Evolutionary conservation across 2,797 vertebrate genomes (phyloP).

Genomic region (Odontamblyopus lacepedii): DNA sequence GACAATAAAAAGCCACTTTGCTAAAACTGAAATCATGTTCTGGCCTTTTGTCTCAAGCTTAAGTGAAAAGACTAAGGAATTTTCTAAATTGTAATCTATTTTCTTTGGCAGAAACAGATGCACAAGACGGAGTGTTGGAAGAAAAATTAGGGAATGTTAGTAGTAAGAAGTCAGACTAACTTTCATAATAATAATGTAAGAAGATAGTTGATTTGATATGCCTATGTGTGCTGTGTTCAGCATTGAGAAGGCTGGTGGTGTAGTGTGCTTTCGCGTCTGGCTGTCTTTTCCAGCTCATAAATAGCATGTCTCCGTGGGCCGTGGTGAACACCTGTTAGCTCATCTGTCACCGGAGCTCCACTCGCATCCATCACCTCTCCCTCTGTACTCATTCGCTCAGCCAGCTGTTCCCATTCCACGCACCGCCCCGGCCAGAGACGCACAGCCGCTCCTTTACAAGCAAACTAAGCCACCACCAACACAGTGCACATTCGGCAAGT

Average conservation of each 20-base stretch:
- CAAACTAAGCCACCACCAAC: constrained; percentile 28
- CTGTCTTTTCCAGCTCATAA: constrained; percentile 92
- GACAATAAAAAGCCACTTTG: constrained; percentile 55
- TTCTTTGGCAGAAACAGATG: constrained; percentile 3
- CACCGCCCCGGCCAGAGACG: constrained; percentile 38
- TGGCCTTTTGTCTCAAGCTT: constrained; percentile 5
- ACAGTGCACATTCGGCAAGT: constrained; percentile 24
- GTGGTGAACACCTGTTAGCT: constrained; percentile 98
- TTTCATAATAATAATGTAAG: not conserved
- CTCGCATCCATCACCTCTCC: constrained; percentile 96
- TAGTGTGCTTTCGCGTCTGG: constrained; percentile 85
- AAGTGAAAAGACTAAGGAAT: not conserved
- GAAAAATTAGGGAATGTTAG: constrained; percentile 11
- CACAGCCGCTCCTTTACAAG: constrained; percentile 10
- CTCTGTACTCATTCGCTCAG: constrained; percentile 89
- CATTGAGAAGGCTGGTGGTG: constrained; percentile 78
- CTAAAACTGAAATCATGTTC: constrained; percentile 9
- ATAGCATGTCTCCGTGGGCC: constrained; percentile 94
- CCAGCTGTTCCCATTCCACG: constrained; percentile 78
- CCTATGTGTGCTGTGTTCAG: constrained; percentile 76
- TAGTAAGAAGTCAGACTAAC: constrained; percentile 12
- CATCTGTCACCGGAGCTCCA: constrained; percentile 91
- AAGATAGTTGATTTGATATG: constrained; percentile 57
- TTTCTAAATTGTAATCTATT: not conserved
- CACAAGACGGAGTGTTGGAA: not conserved